Evolutionary conservation across 2,888 invertebrate genomes (phyloP), one percentile per base, ranked within the genome.

Genomic region (Archaeoteleia sp.): DNA sequence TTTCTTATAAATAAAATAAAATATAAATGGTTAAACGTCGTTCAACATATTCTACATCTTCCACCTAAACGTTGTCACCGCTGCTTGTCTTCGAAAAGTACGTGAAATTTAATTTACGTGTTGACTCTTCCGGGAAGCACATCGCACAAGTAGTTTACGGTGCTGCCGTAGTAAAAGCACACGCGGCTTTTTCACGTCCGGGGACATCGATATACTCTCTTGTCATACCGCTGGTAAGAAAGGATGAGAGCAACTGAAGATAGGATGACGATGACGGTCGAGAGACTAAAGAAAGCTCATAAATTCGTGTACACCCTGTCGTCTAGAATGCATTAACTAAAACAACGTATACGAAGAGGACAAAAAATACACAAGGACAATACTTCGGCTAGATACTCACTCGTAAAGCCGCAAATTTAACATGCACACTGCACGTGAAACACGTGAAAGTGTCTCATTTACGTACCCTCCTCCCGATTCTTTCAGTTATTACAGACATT

Each of bases 271-370:
- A 53, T 12, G 17, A 27, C 62, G 70, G 55, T 55, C 65, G 58
- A 66, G 51, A 58, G 60, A 40, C 67, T 42, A 55, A 72, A 72
- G 70, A 71, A 72, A 72, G 65, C 69, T 62, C 72, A 73, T 74
- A 73, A 74, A 75, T 75, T 74, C 55, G 61, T 62, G 57, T 25
- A 54, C 53, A 48, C 37, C 48, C 45, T 23, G 34, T 54, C 62
- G 51, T 43, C 45, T 53, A 43, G 71, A 69, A 71, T 66, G 67
- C 69, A 72, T 73, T 70, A 73, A 67, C 69, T 67, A 51, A 42
- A 54, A 51, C 13, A 29, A 25, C 34, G 17, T 10, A 60, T 23
- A 53, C 23, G 8, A 32, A n/a, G 34, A 14, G 14, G 12, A 9
- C 12, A 30, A 32, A 35, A 10, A 57, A 40, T 70, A 61, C 48